Evolutionary conservation across 2,113 vertebrate species (phyloP), one percentile per base, ranked within the genome.

Genomic region (Hiodon alosoides): DNA sequence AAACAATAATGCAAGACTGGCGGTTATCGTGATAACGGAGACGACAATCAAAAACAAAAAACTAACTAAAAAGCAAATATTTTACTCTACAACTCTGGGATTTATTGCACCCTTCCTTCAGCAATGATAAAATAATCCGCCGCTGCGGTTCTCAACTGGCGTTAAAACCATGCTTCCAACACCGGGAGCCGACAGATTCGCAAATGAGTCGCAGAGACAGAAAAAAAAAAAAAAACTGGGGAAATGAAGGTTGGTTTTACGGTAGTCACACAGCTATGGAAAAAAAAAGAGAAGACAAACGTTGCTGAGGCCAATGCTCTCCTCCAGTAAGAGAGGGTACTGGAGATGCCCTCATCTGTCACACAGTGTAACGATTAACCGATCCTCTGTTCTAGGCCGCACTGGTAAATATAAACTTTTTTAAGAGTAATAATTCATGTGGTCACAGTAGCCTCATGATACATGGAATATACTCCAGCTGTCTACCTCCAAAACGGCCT

Each of bases 251-350:
- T 10, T 16, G 61, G 0, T 17, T 6, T 17, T 31, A 31, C 31
- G 31, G n/a, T 17, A n/a, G 10, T 62, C 48, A 53, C 48, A 17
- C 14, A 6, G 8, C 59, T 13, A 11, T 54, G 6, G 55, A 62
- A 59, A 72, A 65, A 31, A 31, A 31, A 60, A 60, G 58, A 31
- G 31, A 31, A 73, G 61, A 58, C 16, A 59, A 3, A 50, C 54
- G 61, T 73, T 31, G 64, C 17, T 53, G 50, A 65, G 59, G 55
- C 65, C 61, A 52, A 11, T 7, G 8, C 72, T 52, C 50, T 16
- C 58, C 16, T 73, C 55, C 31, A 65, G 55, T 67, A 66, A 55
- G n/a, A 74, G 62, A 66, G 64, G 51, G 53, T 62, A 74, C 64
- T 74, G 51, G 8, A 57, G 59, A 60, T 16, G 9, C 46, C 46